Evolutionary conservation across 2,113 vertebrate species (phyloP), one percentile per base, ranked within the genome.

Genomic region (Xyrauchen texanus): DNA sequence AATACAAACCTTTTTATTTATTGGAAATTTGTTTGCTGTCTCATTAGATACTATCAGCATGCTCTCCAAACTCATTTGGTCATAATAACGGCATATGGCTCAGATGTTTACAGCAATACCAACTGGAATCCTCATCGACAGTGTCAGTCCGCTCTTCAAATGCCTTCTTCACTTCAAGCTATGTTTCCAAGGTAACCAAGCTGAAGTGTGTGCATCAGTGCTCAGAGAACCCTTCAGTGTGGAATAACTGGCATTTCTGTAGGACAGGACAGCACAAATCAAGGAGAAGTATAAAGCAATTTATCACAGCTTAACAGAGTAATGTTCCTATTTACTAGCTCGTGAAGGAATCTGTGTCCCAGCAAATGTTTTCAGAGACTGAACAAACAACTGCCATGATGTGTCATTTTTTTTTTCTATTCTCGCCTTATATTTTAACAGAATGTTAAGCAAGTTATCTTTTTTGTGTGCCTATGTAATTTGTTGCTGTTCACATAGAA

Each of bases 151-250:
- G 67, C 62, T 53, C 12, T 64, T 52, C 51, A 13, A 12, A 79
- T 55, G 67, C 74, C 15, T 71, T 69, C 51, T 61, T 63, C 46
- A 7, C 11, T 52, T 55, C 42, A 8, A 71, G 42, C 57, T 13
- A 69, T 65, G 84, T 87, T 84, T 73, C 81, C 82, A 82, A 67
- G 71, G 82, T 76, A 87, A 85, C 80, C 5, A 16, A 70, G 66
- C 69, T 57, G 72, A 81, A 67, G 73, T 63, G 57, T 78, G 9
- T 51, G 47, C 61, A 79, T 79, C 34, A 65, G 16, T 68, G 55
- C 52, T 66, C 75, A 60, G 61, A 79, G 21, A 34, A 61, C 15
- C 55, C 53, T 52, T 58, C 6, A 60, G 63, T 75, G 67, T 47
- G 49, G 68, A 42, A 66, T 16, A 74, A 73, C 73, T 15, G 62